phyloP scores from a whole-genome alignment of 2,888 invertebrate species.

The Temnothorax ravouxi region DNA sequence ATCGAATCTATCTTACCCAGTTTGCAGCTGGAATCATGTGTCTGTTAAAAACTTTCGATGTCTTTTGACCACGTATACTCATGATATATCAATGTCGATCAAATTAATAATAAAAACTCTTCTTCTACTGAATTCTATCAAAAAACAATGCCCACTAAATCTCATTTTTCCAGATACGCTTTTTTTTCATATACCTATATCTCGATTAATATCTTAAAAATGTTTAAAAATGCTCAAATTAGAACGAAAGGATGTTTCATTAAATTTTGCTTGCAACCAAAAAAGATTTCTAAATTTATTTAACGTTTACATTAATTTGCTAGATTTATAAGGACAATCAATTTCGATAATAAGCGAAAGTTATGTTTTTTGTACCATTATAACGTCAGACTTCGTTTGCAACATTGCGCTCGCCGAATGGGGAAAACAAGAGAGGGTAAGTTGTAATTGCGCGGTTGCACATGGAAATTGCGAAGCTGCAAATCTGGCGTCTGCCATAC shows the following conservation, averaged over 20 bases:
- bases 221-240: not conserved
- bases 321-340: too few species aligned
- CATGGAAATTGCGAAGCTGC: conserved; percentile 76
- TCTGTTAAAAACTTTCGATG: not conserved
- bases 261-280: not conserved
- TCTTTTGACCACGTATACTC: not conserved
- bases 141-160: not conserved
- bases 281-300: conserved; percentile 2
- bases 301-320: not conserved
- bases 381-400: conserved; percentile 1
- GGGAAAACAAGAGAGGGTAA: conserved; percentile 42
- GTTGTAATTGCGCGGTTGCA: conserved; percentile 64
- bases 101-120: not conserved
- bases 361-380: not conserved
- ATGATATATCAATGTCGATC: not conserved
- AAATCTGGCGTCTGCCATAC: conserved; percentile 75
- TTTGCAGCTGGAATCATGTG: conserved; percentile 21
- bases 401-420: conserved; percentile 23
- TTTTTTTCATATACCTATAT: not conserved
- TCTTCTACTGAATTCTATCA: not conserved
- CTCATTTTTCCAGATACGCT: not conserved
- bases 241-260: not conserved
- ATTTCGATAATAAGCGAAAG: not conserved
- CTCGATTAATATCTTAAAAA: not conserved
- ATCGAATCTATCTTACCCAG: conserved; percentile 47